Percentiles rank a stretch among this genome's conserved stretches.
Conservation (phyloP, 2,797 vertebrate genomes). For the Macropodus opercularis region DNA sequence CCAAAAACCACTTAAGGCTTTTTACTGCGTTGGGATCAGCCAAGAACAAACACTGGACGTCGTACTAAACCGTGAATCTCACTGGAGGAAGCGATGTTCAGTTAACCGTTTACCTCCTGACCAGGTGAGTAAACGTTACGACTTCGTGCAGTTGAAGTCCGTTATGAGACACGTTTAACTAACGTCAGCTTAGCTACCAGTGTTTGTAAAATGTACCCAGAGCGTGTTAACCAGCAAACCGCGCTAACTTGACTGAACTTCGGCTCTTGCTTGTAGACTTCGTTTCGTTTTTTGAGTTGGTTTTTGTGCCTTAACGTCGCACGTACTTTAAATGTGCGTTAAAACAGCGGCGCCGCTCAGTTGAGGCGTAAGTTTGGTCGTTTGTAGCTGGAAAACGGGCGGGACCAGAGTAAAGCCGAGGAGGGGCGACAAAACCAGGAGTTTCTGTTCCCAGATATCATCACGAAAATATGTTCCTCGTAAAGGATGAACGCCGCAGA, state of each 20-base stretch:
- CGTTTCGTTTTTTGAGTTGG: not conserved
- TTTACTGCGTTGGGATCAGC: not conserved
- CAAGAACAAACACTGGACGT: not conserved
- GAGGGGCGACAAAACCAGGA: not conserved
- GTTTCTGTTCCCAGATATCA: not conserved
- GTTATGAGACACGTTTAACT: not conserved
- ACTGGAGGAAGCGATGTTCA: slow-evolving; percentile 11
- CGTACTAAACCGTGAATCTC: not conserved
- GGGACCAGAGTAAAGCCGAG: not conserved
- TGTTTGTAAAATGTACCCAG: not conserved
- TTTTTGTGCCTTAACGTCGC: not conserved
- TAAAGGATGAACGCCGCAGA: too few species aligned
- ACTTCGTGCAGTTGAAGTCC: slow-evolving; percentile 6
- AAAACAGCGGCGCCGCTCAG: not conserved
- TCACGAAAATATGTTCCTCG: not conserved
- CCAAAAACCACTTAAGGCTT: fast-evolving
- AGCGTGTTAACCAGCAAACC: too few species aligned
- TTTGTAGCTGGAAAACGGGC: not conserved
- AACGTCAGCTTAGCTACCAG: not conserved
- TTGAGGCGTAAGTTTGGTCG: not conserved
- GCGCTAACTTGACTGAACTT: too few species aligned
- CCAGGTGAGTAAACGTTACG: slow-evolving; percentile 51
- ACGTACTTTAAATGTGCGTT: not conserved
- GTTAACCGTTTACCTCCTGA: slow-evolving; percentile 23
- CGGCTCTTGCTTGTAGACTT: too few species aligned